These are phyloP conservation scores for Leptinotarsa haldemani DNA, from an alignment of 2,888 invertebrate genomes.

Conservation along the genomic window DNA sequence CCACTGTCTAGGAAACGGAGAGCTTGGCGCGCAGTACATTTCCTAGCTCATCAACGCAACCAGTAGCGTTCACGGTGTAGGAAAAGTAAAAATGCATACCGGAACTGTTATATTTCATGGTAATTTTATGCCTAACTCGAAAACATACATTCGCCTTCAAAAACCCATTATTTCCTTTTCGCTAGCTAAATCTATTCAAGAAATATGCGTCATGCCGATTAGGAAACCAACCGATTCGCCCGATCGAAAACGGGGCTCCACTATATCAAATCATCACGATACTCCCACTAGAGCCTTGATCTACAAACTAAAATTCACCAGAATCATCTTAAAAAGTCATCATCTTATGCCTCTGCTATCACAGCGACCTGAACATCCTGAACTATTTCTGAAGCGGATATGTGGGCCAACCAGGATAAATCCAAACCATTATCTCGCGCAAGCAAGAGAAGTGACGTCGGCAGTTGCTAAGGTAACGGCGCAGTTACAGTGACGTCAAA, in stretches of 20 bases:
- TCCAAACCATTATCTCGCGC: slow-evolving; percentile 50
- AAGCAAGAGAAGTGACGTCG: slow-evolving; percentile 49
- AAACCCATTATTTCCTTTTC: background rate
- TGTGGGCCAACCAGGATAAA: slow-evolving; percentile 47
- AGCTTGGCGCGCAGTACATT: too few species aligned
- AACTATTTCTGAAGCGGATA: slow-evolving; percentile 40
- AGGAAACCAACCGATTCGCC: background rate
- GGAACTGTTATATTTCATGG: too few species aligned
- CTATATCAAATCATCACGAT: slow-evolving; percentile 23
- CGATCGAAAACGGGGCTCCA: background rate
- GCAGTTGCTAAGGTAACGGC: slow-evolving; percentile 49
- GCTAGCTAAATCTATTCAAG: slow-evolving; percentile 1
- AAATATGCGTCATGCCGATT: slow-evolving; percentile 5
- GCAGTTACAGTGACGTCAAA: slow-evolving; percentile 50
- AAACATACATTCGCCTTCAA: background rate
- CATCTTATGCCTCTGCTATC: slow-evolving; percentile 30
- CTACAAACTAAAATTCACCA: background rate
- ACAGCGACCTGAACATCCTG: slow-evolving; percentile 21
- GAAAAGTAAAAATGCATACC: too few species aligned
- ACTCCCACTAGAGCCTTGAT: slow-evolving; percentile 20
- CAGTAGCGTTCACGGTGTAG: too few species aligned
- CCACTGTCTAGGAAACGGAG: too few species aligned
- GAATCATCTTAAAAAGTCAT: slow-evolving; percentile 20
- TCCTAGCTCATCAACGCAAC: too few species aligned
- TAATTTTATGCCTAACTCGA: too few species aligned